Evolutionary conservation across 53 echinoderm and acorn worm species (phyloP).

Genomic region (Henricia sp.): DNA sequence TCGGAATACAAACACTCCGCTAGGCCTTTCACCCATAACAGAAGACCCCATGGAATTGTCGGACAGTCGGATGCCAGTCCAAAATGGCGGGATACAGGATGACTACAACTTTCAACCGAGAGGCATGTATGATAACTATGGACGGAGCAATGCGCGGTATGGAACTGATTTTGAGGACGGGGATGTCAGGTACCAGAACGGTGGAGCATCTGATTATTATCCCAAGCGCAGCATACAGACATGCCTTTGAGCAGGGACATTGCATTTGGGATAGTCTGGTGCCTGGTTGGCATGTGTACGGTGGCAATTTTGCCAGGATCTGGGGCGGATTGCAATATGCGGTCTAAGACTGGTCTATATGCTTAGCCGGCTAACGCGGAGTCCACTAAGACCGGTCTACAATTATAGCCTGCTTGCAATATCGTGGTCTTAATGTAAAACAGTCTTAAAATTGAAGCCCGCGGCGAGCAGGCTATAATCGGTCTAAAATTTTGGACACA

Average conservation of each 20-base stretch:
- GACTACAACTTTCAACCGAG: not conserved
- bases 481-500: no score
- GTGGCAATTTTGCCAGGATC: no score
- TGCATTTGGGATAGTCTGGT: no score
- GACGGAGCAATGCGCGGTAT: not conserved
- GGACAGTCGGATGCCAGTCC: not conserved
- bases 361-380: no score
- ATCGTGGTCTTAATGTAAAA: no score
- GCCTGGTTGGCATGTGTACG: no score
- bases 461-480: no score
- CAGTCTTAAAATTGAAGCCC: no score
- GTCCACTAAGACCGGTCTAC: no score
- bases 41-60: conserved; percentile 51
- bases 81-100: not conserved
- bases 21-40: conserved; percentile 33
- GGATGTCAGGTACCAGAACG: conserved; percentile 10
- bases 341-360: no score
- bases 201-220: conserved; percentile 10
- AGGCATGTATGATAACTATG: conserved; percentile 6
- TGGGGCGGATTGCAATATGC: no score
- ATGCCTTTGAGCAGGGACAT: conserved; percentile 21
- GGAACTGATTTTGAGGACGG: not conserved
- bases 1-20: conserved; percentile 20
- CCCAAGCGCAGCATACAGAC: conserved; percentile 13
- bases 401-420: no score